Base-by-base conservation (phyloP, 2,113 vertebrate genomes). In the Ammodytes dubius region DNA sequence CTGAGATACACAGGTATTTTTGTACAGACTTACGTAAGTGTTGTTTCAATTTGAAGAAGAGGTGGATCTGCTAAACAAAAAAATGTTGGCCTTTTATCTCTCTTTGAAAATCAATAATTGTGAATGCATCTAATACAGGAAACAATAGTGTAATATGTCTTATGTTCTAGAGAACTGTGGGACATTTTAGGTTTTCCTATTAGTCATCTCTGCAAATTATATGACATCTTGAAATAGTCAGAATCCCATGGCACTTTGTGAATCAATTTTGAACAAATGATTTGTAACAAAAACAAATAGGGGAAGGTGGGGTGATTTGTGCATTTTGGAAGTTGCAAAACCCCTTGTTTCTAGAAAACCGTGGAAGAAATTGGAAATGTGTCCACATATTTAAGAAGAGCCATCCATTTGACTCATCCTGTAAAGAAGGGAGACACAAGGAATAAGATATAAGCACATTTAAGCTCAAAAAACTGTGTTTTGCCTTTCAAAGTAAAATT, bases 1-100 rank as follows among this genome's bases (percentile, higher is more conserved):
- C 67, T 72, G 37, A 74, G 64, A 84, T 27, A 27, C 27, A 76
- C 75, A 66, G 73, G 81, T 87, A 63, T 75, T 70, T 64, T 27
- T 27, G 27, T 43, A 45, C 5, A 2, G 54, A 46, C 5, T 45
- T 57, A n/a, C n/a, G 39, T 7, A 35, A 39, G 13, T 60, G 71
- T 53, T 77, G 35, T 57, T 37, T 40, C 17, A 15, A 27, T 49
- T 5, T 14, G 42, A 72, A 66, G 46, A 63, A 43, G 37, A 69
- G 43, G 47, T 50, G 46, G 27, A 76, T 79, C 27, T 12, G 43
- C 4, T 63, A 43, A 58, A 27, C 17, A 70, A 56, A 58, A 17
- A 47, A 12, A 60, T 77, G 49, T 58, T 52, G 46, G 45, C 15
- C 27, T 54, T 59, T 60, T 46, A 9, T n/a, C 50, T 19, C 37